phyloP scores from a whole-genome alignment of 2,888 invertebrate species.

The Orgyia antiqua region DNA sequence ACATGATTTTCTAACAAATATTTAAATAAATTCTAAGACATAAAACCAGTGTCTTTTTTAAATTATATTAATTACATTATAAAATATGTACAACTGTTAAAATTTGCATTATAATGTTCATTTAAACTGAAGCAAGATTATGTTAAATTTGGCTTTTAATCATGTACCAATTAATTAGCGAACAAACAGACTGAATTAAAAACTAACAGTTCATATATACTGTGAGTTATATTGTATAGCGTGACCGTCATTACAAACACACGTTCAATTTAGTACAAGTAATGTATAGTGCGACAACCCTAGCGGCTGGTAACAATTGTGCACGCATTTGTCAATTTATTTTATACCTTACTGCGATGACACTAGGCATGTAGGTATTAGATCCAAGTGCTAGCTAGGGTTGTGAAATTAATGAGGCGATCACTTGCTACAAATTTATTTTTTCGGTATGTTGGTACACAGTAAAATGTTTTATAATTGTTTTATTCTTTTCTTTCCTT shows the following conservation, averaged over 20 bases:
- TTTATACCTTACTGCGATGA: neutral
- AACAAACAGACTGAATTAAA: neutral
- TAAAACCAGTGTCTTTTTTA: no score
- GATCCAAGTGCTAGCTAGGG: neutral
- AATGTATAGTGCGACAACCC: conserved; percentile 1
- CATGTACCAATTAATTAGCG: neutral
- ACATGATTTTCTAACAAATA: no score
- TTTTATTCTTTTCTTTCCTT: neutral
- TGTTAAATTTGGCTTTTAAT: neutral
- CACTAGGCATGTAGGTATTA: neutral
- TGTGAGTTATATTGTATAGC: conserved; percentile 5
- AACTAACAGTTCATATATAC: conserved; percentile 1
- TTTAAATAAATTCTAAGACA: no score
- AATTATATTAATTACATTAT: no score
- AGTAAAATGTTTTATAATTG: conserved; percentile 5
- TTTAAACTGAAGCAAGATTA: neutral
- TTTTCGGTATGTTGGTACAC: neutral
- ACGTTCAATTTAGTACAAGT: conserved; percentile 9
- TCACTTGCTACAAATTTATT: conserved; percentile 4
- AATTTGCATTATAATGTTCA: neutral
- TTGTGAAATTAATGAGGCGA: conserved; percentile 2
- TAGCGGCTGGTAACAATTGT: neutral
- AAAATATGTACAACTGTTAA: neutral
- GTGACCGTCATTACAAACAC: conserved; percentile 7
- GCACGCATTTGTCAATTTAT: neutral